These are phyloP conservation scores for Onychostruthus taczanowskii DNA, from an alignment of 2,113 vertebrate species.

Conservation along the genomic window DNA sequence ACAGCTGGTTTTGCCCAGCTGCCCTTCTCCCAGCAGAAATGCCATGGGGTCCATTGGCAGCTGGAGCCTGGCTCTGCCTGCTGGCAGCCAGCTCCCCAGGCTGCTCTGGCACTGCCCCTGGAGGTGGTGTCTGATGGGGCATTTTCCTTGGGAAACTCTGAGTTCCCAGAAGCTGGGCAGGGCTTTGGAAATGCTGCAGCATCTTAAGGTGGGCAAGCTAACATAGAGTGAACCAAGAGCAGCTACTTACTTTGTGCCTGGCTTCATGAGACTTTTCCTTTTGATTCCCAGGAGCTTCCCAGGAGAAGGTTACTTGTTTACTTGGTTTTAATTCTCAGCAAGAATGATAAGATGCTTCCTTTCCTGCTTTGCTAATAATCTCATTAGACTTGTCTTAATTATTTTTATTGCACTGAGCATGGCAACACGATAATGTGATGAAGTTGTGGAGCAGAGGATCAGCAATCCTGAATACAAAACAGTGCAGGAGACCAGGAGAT, in stretches of 20 bases:
- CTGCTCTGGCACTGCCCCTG: fast-evolving
- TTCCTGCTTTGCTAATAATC: not conserved
- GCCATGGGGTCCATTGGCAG: fast-evolving
- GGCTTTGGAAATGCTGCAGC: not conserved
- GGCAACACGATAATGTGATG: not conserved
- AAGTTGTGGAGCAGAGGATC: not conserved
- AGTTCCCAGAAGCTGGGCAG: not conserved
- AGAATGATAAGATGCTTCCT: not conserved
- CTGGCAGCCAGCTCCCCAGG: not conserved
- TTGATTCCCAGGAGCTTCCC: not conserved
- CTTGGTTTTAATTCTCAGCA: not conserved
- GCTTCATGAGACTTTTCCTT: not conserved
- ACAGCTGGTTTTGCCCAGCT: not conserved
- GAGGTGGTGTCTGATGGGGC: fast-evolving
- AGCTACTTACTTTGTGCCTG: not conserved
- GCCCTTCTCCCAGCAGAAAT: not conserved
- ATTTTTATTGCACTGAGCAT: not conserved
- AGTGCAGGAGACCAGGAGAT: not conserved
- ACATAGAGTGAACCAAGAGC: not conserved
- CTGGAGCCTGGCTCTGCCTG: not conserved
- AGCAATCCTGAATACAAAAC: not conserved
- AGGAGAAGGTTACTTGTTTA: not conserved
- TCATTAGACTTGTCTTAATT: not conserved
- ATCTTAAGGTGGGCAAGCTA: not conserved
- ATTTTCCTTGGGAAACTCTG: not conserved